A percentile compares a stretch with the other conserved stretches of the same genome.
phyloP scores from a whole-genome alignment of 2,113 vertebrate genomes.

The Etheostoma spectabile region DNA sequence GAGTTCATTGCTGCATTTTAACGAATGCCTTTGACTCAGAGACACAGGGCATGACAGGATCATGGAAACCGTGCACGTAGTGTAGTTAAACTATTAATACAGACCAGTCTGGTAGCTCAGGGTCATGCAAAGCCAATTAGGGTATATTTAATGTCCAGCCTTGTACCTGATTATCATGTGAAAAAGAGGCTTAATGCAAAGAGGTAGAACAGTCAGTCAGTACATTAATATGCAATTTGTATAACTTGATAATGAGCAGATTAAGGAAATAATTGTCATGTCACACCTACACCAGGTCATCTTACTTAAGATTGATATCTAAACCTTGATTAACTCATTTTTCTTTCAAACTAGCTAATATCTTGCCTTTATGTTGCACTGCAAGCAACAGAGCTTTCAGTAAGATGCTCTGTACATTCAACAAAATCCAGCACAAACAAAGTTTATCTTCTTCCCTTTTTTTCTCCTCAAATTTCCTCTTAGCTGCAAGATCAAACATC shows the following conservation, averaged over 20 bases:
- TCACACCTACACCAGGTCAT: background rate
- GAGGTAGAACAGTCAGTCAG: background rate
- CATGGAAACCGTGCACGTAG: conserved; percentile 18
- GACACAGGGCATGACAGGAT: background rate
- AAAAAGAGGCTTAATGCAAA: background rate
- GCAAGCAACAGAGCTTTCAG: background rate
- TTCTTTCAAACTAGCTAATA: background rate
- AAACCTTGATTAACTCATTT: background rate
- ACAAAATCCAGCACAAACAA: conserved; percentile 1
- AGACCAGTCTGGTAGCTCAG: conserved; percentile 25
- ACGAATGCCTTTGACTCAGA: conserved; percentile 36
- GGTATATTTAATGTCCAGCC: background rate
- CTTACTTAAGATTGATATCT: no score
- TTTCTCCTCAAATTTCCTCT: background rate
- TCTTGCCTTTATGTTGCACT: background rate
- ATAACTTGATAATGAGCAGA: background rate
- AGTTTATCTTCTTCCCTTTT: background rate
- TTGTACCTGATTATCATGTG: conserved; percentile 15
- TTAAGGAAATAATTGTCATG: background rate
- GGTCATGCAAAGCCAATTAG: conserved; percentile 42
- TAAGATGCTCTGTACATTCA: background rate
- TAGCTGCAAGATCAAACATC: background rate
- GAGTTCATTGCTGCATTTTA: conserved; percentile 18
- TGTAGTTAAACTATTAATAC: conserved; percentile 44
- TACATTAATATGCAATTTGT: background rate